Evolutionary conservation across 2,113 vertebrate species (phyloP), one percentile per base, ranked within the genome.

Genomic region (Arvicanthis niloticus): DNA sequence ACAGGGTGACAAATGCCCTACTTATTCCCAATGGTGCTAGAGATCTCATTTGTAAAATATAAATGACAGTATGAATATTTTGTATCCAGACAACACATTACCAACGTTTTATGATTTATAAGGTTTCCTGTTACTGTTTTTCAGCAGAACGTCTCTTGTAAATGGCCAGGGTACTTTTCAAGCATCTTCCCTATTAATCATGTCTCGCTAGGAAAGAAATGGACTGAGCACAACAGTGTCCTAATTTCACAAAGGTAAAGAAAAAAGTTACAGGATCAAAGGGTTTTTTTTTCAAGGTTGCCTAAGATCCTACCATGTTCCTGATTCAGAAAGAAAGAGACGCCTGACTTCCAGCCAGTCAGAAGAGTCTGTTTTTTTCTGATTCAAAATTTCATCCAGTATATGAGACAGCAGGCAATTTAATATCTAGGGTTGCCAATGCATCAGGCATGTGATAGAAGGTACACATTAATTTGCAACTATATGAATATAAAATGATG

Each of bases 31-130:
- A 7, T 67, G 56, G 19, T 72, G 42, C 42, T 67, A 26, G 51
- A 76, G 37, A 80, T 42, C 86, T 91, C 77, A 94, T 91, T 68
- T 96, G 34, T 42, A 94, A 92, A 97, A 70, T 37, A 67, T 4
- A 58, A 92, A 81, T 56, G 88, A 91, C 24, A 53, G 42, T 53
- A 16, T 42, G 77, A 78, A 29, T 53, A 68, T 76, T 94, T 65
- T 77, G 70, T 89, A 77, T 34, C 45, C 51, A 86, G 58, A 89
- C 10, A 87, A 16, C 48, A 65, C 42, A 67, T 31, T 53, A 56
- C 34, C 75, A 86, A 88, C 24, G 29, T 84, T 60, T 94, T 67
- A 40, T 81, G 45, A 89, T 92, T 95, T 88, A n/a, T 78, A 72
- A 90, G 62, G 53, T 40, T 75, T 88, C 73, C 75, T 87, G 17